Conservation (phyloP, 2,113 vertebrate genomes). For the Tachysurus fulvidraco region DNA sequence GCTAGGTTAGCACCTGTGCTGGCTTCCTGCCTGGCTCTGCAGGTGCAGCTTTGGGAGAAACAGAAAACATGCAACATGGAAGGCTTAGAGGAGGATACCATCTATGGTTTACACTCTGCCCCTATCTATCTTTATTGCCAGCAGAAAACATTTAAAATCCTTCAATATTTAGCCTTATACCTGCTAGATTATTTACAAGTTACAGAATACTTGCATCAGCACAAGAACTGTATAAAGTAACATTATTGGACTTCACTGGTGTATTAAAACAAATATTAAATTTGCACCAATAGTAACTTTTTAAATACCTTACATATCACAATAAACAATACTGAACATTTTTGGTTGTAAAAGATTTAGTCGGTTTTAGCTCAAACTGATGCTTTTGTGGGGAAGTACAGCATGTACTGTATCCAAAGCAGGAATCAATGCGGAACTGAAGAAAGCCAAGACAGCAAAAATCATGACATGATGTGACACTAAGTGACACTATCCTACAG, state of each 20-base stretch:
- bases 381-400: background rate
- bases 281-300: background rate
- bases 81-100: background rate
- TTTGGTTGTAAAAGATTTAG: background rate
- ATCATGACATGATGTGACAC: slow-evolving; percentile 1
- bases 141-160: background rate
- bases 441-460: background rate
- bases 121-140: slow-evolving; percentile 8
- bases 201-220: background rate
- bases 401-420: slow-evolving; percentile 25
- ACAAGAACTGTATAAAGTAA: background rate
- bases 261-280: background rate
- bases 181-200: background rate
- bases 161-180: background rate
- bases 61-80: slow-evolving; percentile 31
- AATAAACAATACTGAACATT: background rate
- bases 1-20: slow-evolving; percentile 51
- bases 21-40: slow-evolving; percentile 53
- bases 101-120: background rate
- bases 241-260: background rate
- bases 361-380: background rate
- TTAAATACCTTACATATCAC: background rate
- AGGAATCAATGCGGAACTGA: slow-evolving; percentile 26
- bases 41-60: slow-evolving; percentile 60
- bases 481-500: background rate